phyloP scores from a whole-genome alignment of 2,888 invertebrate genomes.

The Agonum fuliginosum region DNA sequence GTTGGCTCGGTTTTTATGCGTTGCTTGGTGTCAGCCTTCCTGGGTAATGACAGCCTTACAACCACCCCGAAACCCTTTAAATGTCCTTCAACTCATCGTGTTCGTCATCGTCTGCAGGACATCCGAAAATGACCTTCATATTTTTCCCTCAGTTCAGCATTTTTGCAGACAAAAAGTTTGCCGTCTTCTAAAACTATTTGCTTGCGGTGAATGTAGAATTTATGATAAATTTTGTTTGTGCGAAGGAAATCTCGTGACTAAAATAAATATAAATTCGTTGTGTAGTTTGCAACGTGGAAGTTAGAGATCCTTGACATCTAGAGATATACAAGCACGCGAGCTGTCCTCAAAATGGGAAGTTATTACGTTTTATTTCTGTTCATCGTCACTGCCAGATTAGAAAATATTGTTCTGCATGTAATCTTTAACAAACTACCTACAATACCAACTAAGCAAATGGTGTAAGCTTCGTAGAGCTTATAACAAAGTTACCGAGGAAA shows the following conservation, averaged over 20 bases:
- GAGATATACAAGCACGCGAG: constrained; percentile 43
- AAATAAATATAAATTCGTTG: constrained; percentile 52
- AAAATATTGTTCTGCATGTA: constrained; percentile 25
- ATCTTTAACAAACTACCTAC: constrained; percentile 22
- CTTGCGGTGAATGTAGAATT: constrained; percentile 44
- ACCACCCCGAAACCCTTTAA: background rate
- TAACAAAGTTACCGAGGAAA: constrained; percentile 3
- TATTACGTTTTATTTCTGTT: constrained; percentile 25
- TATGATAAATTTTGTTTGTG: constrained; percentile 53
- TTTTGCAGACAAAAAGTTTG: constrained; percentile 54
- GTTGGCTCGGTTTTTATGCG: constrained; percentile 41
- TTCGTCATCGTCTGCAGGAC: constrained; percentile 12
- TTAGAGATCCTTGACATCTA: constrained; percentile 33
- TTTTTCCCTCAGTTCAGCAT: constrained; percentile 44
- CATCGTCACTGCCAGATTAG: constrained; percentile 23
- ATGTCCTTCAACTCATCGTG: background rate
- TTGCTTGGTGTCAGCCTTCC: constrained; percentile 5
- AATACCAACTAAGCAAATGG: constrained; percentile 5
- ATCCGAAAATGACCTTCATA: constrained; percentile 36
- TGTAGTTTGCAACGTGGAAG: constrained; percentile 31
- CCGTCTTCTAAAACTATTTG: constrained; percentile 51
- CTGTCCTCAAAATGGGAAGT: constrained; percentile 34
- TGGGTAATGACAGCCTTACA: constrained; percentile 33
- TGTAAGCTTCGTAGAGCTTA: background rate
- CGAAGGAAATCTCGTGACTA: constrained; percentile 49